phyloP scores from a whole-genome alignment of 2,113 vertebrate genomes.

The Ammospiza caudacuta region DNA sequence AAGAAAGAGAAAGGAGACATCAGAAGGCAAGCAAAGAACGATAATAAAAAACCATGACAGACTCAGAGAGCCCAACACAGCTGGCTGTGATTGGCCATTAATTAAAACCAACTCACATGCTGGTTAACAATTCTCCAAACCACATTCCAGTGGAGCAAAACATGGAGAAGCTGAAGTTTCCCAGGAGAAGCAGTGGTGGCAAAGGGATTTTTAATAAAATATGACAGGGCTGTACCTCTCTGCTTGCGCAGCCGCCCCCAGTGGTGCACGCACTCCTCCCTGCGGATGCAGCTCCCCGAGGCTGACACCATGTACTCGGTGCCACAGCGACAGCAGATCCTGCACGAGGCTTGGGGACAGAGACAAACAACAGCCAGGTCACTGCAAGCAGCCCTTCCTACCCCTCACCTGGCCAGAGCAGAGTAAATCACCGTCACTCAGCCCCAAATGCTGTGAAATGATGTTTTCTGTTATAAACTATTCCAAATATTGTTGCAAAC shows the following conservation, averaged over 20 bases:
- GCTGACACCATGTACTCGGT: slow-evolving; percentile 86
- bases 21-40: too few relatives aligned
- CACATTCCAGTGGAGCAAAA: too few relatives aligned
- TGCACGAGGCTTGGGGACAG: slow-evolving; percentile 78
- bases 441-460: not conserved
- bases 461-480: not conserved
- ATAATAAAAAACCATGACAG: too few relatives aligned
- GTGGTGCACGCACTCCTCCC: slow-evolving; percentile 90
- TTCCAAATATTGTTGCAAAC: not conserved
- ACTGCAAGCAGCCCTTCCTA: not conserved
- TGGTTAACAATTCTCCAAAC: too few relatives aligned
- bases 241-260: slow-evolving; percentile 91
- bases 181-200: too few relatives aligned
- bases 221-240: slow-evolving; percentile 75
- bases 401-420: not conserved
- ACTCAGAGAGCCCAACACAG: too few relatives aligned
- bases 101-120: too few relatives aligned
- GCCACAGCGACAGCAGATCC: slow-evolving; percentile 93
- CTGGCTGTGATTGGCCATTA: too few relatives aligned
- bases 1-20: too few relatives aligned
- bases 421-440: not conserved
- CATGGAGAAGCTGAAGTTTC: too few relatives aligned
- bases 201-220: too few relatives aligned
- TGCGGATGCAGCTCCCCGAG: slow-evolving; percentile 87
- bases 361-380: not conserved